Conservation (phyloP, 2,113 vertebrate species). For the Corydoras maculifer region DNA sequence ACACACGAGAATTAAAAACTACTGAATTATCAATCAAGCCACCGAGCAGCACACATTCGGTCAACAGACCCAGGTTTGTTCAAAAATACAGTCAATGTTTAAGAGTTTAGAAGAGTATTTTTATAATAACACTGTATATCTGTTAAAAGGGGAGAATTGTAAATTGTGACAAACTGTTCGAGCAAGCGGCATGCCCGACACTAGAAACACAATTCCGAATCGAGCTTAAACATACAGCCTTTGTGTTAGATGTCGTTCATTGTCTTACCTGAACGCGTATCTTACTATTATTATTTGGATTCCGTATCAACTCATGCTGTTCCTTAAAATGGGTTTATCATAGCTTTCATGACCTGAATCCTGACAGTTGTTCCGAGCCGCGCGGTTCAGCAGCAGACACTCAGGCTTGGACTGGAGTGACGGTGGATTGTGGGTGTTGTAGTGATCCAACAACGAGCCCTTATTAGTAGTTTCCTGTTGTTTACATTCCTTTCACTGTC, state of each 20-base stretch:
- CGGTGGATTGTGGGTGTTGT: conserved; percentile 36
- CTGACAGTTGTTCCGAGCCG: not conserved
- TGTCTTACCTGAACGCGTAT: conserved; percentile 26
- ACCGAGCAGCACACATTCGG: not conserved
- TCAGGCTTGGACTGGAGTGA: not conserved
- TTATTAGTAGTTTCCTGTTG: not conserved
- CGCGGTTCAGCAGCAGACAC: not conserved
- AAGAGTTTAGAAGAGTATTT: not conserved
- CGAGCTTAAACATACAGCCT: no score
- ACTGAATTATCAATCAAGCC: not conserved
- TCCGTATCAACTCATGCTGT: conserved; percentile 37
- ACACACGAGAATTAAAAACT: not conserved
- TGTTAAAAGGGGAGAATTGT: no score
- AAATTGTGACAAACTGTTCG: no score
- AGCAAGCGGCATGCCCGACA: no score
- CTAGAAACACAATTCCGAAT: no score
- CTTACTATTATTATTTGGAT: not conserved
- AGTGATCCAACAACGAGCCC: not conserved
- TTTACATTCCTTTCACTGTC: not conserved
- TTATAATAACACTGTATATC: not conserved
- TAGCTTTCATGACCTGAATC: not conserved
- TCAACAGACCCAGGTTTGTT: not conserved
- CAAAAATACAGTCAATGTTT: not conserved
- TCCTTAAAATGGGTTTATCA: not conserved
- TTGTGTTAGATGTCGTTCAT: no score